Base-by-base conservation (phyloP, 1,140 invertebrate genomes). In the Cyrtorhinus lividipennis region DNA sequence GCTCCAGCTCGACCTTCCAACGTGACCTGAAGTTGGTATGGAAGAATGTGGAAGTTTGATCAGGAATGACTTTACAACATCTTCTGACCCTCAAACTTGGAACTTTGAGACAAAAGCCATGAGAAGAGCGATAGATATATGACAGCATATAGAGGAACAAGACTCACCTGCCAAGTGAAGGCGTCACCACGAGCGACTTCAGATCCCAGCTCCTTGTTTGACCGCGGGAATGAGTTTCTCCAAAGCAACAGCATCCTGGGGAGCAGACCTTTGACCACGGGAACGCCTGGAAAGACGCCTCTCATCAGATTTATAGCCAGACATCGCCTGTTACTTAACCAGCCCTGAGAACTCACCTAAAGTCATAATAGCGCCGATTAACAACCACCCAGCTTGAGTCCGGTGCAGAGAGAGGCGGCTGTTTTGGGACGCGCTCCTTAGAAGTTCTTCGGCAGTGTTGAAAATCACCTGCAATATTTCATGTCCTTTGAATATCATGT, bases 151-250 rank as follows among this genome's bases (percentile, higher is more conserved):
- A n/a, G n/a, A n/a, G n/a, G n/a, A n/a, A n/a, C n/a, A n/a, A n/a
- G n/a, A 65, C 63, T 60, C 66, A 77, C 76, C 80, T 98, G 94
- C 96, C 96, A 99, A 45, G 95, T 99, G 73, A 98, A 98, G 0
- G 92, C 89, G 79, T 99, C 96, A 5, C 96, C 96, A 64, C 95
- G 80, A 0, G 91, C 88, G 72, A 97, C 98, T 76, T 99, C 95
- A 5, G 90, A 92, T 71, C 98, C 95, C 22, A 98, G 78, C 73
- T 99, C 95, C 72, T 96, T 96, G 25, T 84, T 85, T 0, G 93
- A 96, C 46, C 93, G 80, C 0, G 96, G 95, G 74, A 99, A 99
- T 24, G 94, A 95, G 75, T 97, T 97, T 69, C 93, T 84, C 97
- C 97, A 99, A 1, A 99, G 74, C 2, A 97, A 73, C 62, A 98